These are phyloP conservation scores for Formica aserva DNA, from an alignment of 2,888 invertebrate genomes.

Conservation along the genomic window DNA sequence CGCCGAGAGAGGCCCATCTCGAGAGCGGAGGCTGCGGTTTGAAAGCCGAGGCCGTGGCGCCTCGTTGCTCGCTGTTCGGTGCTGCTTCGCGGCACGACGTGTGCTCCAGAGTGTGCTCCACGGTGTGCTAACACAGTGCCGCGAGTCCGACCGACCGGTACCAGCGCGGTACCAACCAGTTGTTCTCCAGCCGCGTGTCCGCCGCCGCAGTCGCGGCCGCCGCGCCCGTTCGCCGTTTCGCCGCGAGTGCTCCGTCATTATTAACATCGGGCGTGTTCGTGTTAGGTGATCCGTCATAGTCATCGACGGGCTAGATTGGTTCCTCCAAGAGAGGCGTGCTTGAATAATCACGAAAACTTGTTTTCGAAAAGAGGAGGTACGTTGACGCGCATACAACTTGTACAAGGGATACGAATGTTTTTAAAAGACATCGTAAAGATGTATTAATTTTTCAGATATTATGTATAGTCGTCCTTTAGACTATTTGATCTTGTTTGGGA, in stretches of 20 bases:
- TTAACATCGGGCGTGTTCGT: not conserved
- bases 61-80: slow-evolving; percentile 50
- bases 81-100: slow-evolving; percentile 62
- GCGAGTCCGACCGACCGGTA: slow-evolving; percentile 70
- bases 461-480: not conserved
- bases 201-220: slow-evolving; percentile 3
- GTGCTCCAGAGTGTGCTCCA: slow-evolving; percentile 46
- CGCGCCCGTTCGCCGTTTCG: not conserved
- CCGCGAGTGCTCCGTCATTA: slow-evolving; percentile 15
- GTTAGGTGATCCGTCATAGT: slow-evolving; percentile 18
- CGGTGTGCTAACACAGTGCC: slow-evolving; percentile 63
- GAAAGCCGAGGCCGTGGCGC: slow-evolving; percentile 76
- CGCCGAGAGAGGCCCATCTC: slow-evolving; percentile 23
- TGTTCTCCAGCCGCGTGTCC: slow-evolving; percentile 4
- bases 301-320: not conserved
- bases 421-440: not conserved
- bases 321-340: not conserved
- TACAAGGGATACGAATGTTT: not conserved
- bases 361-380: slow-evolving; percentile 10
- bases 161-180: slow-evolving; percentile 63
- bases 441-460: not conserved
- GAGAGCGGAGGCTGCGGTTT: slow-evolving; percentile 79
- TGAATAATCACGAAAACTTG: not conserved
- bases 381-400: not conserved
- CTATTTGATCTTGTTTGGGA: not conserved